Conservation (phyloP, 2,888 invertebrate species). For the Acronicta alni region DNA sequence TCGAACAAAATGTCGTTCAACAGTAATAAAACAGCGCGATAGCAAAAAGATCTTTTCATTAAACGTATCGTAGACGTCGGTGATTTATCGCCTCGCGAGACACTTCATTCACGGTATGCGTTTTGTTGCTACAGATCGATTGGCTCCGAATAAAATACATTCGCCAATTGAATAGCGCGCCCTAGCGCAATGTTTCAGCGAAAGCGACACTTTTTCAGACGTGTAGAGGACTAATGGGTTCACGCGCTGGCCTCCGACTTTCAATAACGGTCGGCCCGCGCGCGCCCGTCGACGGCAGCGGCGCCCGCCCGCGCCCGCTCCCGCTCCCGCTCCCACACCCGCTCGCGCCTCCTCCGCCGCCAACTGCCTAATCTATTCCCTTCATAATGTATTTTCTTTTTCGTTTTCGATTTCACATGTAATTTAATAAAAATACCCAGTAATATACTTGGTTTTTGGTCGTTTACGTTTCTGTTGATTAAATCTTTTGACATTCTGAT, state of each 20-base stretch:
- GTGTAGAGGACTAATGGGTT: slow-evolving; percentile 82
- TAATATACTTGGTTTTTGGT: slow-evolving; percentile 28
- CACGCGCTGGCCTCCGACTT: slow-evolving; percentile 83
- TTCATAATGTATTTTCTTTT: slow-evolving; percentile 58
- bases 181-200: slow-evolving; percentile 83
- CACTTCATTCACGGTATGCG: slow-evolving; percentile 82
- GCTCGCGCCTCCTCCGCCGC: slow-evolving; percentile 43
- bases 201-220: slow-evolving; percentile 85
- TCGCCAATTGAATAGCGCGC: slow-evolving; percentile 85
- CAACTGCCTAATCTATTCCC: slow-evolving; percentile 75
- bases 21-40: slow-evolving; percentile 77
- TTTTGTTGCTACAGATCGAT: slow-evolving; percentile 87
- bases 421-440: slow-evolving; percentile 41
- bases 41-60: slow-evolving; percentile 83
- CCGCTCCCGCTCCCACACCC: no score
- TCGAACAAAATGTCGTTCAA: slow-evolving; percentile 65
- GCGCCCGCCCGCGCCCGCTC: slow-evolving; percentile 31
- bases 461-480: slow-evolving; percentile 33
- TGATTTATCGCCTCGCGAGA: slow-evolving; percentile 86
- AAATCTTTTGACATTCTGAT: slow-evolving; percentile 36
- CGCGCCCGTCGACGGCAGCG: slow-evolving; percentile 52
- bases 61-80: slow-evolving; percentile 82
- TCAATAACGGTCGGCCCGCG: slow-evolving; percentile 79
- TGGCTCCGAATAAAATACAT: slow-evolving; percentile 86
- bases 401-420: slow-evolving; percentile 53